A percentile compares a stretch with the other conserved stretches of the same genome.
phyloP scores from a whole-genome alignment of 2,888 invertebrate genomes.

The Brachypalpus laphriformis region DNA sequence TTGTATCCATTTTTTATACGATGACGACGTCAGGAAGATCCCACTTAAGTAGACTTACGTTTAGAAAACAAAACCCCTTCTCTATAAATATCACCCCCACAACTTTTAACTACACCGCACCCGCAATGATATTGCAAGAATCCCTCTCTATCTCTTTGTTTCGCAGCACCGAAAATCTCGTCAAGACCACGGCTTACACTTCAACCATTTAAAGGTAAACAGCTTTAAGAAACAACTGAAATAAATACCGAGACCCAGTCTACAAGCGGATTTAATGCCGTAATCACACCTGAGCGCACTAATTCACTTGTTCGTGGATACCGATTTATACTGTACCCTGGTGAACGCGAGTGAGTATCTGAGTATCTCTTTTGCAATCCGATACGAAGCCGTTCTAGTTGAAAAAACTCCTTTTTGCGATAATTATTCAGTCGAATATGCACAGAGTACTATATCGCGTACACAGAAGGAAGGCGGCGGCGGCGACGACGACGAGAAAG shows the following conservation, averaged over 20 bases:
- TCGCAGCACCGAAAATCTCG: slow-evolving; percentile 43
- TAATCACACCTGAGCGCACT: slow-evolving; percentile 73
- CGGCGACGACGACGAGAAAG: slow-evolving; percentile 7
- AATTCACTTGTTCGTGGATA: slow-evolving; percentile 71
- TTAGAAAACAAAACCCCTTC: not conserved
- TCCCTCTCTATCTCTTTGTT: slow-evolving; percentile 15
- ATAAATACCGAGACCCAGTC: slow-evolving; percentile 48
- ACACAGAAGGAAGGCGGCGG: slow-evolving; percentile 3
- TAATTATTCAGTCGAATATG: slow-evolving; percentile 72
- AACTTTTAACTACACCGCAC: not conserved
- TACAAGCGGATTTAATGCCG: slow-evolving; percentile 65
- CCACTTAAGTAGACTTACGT: slow-evolving; percentile 43
- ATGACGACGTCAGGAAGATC: slow-evolving; percentile 25
- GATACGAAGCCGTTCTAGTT: slow-evolving; percentile 74
- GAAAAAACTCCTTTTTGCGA: slow-evolving; percentile 72
- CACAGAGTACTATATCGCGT: slow-evolving; percentile 63
- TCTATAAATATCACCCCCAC: slow-evolving; percentile 18
- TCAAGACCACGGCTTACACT: slow-evolving; percentile 68
- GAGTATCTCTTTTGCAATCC: slow-evolving; percentile 59
- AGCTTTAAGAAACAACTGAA: slow-evolving; percentile 61
- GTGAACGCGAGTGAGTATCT: not conserved
- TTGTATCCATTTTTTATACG: slow-evolving; percentile 69
- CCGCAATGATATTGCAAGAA: slow-evolving; percentile 22
- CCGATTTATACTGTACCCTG: slow-evolving; percentile 22
- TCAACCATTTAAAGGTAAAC: slow-evolving; percentile 63